A percentile compares a stretch with the other conserved stretches of the same genome.
Evolutionary conservation across 2,113 vertebrate species (phyloP).

Genomic region (Chaetodon auriga): DNA sequence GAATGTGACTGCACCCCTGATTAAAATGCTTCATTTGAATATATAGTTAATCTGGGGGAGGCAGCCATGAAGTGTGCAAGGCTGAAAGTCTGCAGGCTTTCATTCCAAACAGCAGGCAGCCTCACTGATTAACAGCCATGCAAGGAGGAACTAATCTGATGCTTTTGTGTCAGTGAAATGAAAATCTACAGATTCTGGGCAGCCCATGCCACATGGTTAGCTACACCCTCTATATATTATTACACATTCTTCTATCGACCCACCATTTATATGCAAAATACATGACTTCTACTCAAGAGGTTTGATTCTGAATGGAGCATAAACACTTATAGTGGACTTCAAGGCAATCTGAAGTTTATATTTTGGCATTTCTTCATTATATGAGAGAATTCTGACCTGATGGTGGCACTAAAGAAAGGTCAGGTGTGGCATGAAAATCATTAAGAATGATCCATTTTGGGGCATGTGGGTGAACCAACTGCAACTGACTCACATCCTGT

Average conservation of each 20-base stretch:
- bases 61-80: background rate
- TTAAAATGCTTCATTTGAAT: slow-evolving; percentile 9
- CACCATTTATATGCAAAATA: background rate
- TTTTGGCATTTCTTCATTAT: background rate
- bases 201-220: background rate
- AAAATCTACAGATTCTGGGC: slow-evolving; percentile 6
- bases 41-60: background rate
- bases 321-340: background rate
- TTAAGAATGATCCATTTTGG: background rate
- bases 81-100: slow-evolving; percentile 34
- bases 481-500: background rate
- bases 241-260: background rate
- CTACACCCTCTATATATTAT: background rate
- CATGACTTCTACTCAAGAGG: background rate
- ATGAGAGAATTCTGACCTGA: background rate
- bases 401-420: background rate
- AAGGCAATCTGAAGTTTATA: background rate
- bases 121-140: slow-evolving; percentile 24
- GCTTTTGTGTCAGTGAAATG: slow-evolving; percentile 26
- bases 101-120: slow-evolving; percentile 7
- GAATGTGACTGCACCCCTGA: background rate
- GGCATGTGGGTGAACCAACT: too few relatives aligned
- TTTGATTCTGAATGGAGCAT: background rate
- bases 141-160: slow-evolving; percentile 34
- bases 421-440: background rate